These are phyloP conservation scores for Seriola aureovittata DNA, from an alignment of 2,113 vertebrate species.

Conservation along the genomic window DNA sequence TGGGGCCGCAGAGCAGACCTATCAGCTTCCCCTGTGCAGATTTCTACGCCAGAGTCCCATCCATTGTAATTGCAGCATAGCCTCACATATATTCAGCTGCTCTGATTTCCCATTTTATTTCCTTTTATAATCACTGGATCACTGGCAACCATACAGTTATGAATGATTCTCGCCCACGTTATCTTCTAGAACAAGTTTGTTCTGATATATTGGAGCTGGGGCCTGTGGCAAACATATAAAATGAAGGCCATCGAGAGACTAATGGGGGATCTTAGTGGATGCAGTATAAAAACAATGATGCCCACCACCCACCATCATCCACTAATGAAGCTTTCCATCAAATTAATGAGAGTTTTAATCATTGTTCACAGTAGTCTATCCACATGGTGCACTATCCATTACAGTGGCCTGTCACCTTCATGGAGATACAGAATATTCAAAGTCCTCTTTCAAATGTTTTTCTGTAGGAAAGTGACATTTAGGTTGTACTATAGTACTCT, in stretches of 20 bases:
- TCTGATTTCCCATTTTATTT: slow-evolving; percentile 32
- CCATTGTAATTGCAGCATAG: slow-evolving; percentile 22
- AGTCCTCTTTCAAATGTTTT: slow-evolving; percentile 30
- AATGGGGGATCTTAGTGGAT: slow-evolving; percentile 29
- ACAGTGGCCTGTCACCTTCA: slow-evolving; percentile 37
- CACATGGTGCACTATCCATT: slow-evolving; percentile 33
- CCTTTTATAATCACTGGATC: slow-evolving; percentile 30
- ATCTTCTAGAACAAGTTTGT: slow-evolving; percentile 31
- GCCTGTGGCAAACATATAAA: slow-evolving; percentile 20
- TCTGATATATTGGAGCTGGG: slow-evolving; percentile 7
- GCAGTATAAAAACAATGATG: slow-evolving; percentile 53
- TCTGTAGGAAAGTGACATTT: slow-evolving; percentile 38
- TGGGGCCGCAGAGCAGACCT: slow-evolving; percentile 25
- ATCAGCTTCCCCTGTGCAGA: slow-evolving; percentile 28
- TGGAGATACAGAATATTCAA: slow-evolving; percentile 16
- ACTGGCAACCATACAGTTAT: slow-evolving; percentile 7
- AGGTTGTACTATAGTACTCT: neutral
- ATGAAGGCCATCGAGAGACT: slow-evolving; percentile 30
- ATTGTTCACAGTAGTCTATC: slow-evolving; percentile 44
- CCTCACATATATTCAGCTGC: slow-evolving; percentile 28
- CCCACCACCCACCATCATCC: slow-evolving; percentile 33
- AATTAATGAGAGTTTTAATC: slow-evolving; percentile 70
- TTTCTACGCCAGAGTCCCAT: slow-evolving; percentile 28
- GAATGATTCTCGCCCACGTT: slow-evolving; percentile 22
- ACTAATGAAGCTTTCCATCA: slow-evolving; percentile 70